Conservation (phyloP, 1,140 invertebrate genomes). For the Bathynomus jamesi region DNA sequence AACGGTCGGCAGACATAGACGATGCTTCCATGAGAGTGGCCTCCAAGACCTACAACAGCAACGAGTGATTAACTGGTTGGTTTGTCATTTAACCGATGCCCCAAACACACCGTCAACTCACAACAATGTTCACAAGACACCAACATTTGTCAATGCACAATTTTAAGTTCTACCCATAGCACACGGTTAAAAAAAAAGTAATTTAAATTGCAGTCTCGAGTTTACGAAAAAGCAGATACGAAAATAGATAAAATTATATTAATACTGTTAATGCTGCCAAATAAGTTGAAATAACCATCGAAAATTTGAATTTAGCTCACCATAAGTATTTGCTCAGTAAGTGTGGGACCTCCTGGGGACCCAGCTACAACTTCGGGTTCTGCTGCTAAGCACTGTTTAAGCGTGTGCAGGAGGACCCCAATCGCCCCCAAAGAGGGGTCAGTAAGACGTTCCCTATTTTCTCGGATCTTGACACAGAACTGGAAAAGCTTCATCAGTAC, state of each 20-base stretch:
- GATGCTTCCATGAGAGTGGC: conserved; percentile 70
- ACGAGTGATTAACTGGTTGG: too few species aligned
- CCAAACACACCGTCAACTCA: too few species aligned
- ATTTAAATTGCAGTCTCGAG: too few species aligned
- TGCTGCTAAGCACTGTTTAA: conserved; percentile 42
- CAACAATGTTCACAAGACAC: too few species aligned
- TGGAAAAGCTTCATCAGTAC: conserved; percentile 77
- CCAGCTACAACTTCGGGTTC: conserved; percentile 53
- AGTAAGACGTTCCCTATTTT: conserved; percentile 55
- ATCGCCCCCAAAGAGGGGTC: conserved; percentile 61
- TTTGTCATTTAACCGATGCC: too few species aligned
- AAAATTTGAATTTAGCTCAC: conserved; percentile 40
- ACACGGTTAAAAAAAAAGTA: too few species aligned
- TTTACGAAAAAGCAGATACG: too few species aligned
- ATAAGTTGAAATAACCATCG: not conserved
- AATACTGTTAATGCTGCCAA: too few species aligned
- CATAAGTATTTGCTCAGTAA: conserved; percentile 74
- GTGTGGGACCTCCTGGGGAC: conserved; percentile 54
- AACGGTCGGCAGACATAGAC: conserved; percentile 65
- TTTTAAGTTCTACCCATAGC: too few species aligned
- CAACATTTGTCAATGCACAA: too few species aligned
- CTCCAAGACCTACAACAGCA: conserved; percentile 69
- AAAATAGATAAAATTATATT: too few species aligned
- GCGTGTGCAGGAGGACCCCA: conserved; percentile 56
- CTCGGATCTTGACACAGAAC: conserved; percentile 64